Conservation (phyloP, 2,113 vertebrate species). For the Oncorhynchus nerka region DNA sequence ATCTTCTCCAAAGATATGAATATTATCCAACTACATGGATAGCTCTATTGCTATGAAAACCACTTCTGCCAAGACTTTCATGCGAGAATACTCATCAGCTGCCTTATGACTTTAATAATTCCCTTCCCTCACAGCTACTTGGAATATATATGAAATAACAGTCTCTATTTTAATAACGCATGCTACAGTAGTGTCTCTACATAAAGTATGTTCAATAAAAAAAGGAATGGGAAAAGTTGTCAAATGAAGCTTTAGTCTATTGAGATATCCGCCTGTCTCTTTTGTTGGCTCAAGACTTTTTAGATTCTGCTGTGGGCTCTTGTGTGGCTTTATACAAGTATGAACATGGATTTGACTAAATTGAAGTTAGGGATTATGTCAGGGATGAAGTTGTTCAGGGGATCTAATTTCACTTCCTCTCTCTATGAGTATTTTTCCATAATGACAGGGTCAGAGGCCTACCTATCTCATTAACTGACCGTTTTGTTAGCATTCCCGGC, state of each 20-base stretch:
- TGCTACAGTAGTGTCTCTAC: too few relatives aligned
- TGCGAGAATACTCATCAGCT: background rate
- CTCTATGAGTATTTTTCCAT: constrained; percentile 44
- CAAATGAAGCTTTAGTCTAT: constrained; percentile 19
- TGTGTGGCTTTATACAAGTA: constrained; percentile 57
- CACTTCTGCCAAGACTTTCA: background rate
- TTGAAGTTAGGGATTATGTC: constrained; percentile 76
- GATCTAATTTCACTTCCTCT: constrained; percentile 58
- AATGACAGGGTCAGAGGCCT: constrained; percentile 54
- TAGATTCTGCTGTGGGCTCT: constrained; percentile 48
- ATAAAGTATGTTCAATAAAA: too few relatives aligned
- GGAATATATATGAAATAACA: constrained; percentile 28
- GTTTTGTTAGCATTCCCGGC: constrained; percentile 52
- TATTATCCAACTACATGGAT: too few relatives aligned
- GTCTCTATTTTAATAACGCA: constrained; percentile 1
- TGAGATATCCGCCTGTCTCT: constrained; percentile 13
- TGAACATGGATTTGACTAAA: constrained; percentile 71
- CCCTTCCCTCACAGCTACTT: constrained; percentile 15
- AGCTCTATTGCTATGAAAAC: background rate
- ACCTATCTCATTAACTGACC: constrained; percentile 63
- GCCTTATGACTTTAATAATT: background rate
- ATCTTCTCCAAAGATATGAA: too few relatives aligned
- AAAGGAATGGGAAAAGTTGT: background rate
- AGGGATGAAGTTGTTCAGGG: constrained; percentile 75
- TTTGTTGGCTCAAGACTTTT: constrained; percentile 34